Evolutionary conservation across 2,113 vertebrate species (phyloP).

Genomic region (Boulengeromyrus knoepffleri): DNA sequence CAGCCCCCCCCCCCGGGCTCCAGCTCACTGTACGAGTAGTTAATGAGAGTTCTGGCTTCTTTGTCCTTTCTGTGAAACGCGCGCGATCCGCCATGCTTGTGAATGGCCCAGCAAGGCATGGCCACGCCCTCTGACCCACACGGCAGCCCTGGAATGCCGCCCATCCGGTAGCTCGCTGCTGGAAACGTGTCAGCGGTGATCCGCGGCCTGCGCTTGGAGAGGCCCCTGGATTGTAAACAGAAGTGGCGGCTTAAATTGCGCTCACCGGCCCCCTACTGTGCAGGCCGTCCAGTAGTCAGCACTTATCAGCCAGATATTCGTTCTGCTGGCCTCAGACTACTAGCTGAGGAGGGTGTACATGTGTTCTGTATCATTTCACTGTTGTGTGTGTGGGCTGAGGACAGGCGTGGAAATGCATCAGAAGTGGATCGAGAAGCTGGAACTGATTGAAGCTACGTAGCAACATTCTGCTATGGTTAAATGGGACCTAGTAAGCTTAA

Average conservation of each 20-base stretch:
- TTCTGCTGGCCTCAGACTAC: neutral
- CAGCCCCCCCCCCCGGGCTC: neutral
- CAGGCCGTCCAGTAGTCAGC: neutral
- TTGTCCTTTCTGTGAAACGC: slow-evolving; percentile 31
- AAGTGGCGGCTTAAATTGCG: neutral
- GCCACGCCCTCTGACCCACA: slow-evolving; percentile 26
- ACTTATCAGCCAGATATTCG: slow-evolving; percentile 1
- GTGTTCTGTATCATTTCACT: neutral
- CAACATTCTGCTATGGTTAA: neutral
- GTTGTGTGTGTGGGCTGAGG: neutral
- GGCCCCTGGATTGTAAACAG: neutral
- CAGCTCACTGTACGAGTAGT: slow-evolving; percentile 26
- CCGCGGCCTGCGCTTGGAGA: neutral
- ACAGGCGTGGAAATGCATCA: neutral
- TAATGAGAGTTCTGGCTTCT: slow-evolving; percentile 32
- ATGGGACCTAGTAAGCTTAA: neutral
- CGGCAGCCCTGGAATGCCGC: slow-evolving; percentile 30
- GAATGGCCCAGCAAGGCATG: neutral
- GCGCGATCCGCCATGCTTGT: neutral
- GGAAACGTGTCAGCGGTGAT: slow-evolving; percentile 7
- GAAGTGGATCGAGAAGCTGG: neutral
- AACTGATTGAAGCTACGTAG: neutral
- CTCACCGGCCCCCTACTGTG: neutral
- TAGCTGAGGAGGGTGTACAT: neutral
- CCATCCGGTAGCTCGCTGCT: slow-evolving; percentile 8